Conservation (phyloP, 2,113 vertebrate species). For the Macaca nemestrina region DNA sequence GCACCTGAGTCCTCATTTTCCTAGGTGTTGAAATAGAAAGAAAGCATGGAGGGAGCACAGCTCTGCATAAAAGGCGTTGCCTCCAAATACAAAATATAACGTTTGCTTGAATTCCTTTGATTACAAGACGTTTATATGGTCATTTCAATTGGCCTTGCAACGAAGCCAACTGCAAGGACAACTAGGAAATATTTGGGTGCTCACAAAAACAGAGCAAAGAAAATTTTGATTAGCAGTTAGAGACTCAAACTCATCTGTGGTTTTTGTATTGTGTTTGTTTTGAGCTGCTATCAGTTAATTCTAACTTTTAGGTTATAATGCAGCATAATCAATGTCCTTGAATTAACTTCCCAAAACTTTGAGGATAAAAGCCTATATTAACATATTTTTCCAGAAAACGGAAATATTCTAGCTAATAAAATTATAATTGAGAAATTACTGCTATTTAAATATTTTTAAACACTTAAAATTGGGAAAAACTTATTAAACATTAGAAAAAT, state of each 20-base stretch:
- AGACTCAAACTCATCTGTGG: neutral
- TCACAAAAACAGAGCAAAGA: neutral
- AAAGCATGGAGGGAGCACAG: neutral
- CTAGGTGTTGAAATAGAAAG: neutral
- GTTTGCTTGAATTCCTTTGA: neutral
- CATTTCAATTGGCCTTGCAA: neutral
- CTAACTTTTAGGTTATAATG: neutral
- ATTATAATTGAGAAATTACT: neutral
- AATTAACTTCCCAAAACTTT: neutral
- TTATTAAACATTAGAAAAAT: neutral
- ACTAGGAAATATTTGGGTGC: neutral
- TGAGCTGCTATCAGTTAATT: neutral
- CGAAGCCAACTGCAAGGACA: neutral
- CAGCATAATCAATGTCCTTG: neutral
- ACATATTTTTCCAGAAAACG: neutral
- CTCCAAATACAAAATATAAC: neutral
- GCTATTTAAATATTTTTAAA: neutral
- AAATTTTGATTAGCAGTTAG: neutral
- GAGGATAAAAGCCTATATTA: neutral
- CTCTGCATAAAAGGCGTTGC: neutral
- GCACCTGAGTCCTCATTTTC: neutral
- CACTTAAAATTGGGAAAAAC: neutral
- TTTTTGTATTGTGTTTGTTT: neutral
- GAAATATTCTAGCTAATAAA: neutral
- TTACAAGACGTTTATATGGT: neutral